Conservation (phyloP, 2,113 vertebrate genomes). For the Porphyrio hochstetteri region DNA sequence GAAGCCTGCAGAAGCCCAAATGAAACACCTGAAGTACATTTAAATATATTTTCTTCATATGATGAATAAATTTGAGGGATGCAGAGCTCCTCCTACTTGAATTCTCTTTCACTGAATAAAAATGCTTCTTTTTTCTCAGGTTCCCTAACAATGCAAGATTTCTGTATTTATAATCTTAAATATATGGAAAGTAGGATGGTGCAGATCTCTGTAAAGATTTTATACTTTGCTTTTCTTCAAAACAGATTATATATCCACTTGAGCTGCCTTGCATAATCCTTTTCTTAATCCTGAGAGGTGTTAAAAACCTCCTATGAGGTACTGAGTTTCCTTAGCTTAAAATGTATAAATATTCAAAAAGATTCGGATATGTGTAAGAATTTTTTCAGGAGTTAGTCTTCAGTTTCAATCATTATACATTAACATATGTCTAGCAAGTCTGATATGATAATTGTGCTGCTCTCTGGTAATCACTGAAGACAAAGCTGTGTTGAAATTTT, state of each 20-base stretch:
- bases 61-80: background rate
- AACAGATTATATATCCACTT: background rate
- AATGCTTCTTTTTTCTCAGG: background rate
- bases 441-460: background rate
- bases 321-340: background rate
- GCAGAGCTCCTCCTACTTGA: background rate
- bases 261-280: background rate
- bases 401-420: background rate
- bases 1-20: background rate
- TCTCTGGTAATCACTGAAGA: background rate
- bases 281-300: background rate
- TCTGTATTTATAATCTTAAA: background rate
- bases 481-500: background rate
- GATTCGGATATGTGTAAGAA: background rate
- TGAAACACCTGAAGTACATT: background rate
- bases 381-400: background rate
- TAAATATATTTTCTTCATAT: background rate
- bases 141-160: background rate
- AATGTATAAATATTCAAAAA: conserved; percentile 23
- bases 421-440: background rate
- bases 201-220: background rate
- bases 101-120: background rate
- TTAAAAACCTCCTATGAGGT: background rate
- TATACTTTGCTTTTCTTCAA: background rate
- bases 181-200: background rate